Evolutionary conservation across 2,888 invertebrate species (phyloP).

Genomic region (Anodontia alba): DNA sequence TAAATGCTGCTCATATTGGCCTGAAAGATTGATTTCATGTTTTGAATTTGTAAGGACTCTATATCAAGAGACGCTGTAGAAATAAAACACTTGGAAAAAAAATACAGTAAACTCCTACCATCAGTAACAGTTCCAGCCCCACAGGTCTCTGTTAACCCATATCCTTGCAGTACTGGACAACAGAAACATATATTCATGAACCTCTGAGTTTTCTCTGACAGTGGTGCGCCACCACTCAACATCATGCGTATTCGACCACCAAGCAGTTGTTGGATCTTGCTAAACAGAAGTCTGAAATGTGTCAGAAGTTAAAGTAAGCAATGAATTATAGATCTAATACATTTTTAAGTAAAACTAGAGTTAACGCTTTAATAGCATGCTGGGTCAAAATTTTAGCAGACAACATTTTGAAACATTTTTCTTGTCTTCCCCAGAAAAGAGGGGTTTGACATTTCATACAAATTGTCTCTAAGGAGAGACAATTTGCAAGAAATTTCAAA

Average conservation of each 20-base stretch:
- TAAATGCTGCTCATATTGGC: no score
- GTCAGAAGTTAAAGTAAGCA: background rate
- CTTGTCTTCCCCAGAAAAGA: no score
- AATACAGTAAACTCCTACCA: constrained; percentile 70
- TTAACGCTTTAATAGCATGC: background rate
- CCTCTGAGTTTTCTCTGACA: constrained; percentile 97
- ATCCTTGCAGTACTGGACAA: constrained; percentile 95
- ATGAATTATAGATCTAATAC: background rate
- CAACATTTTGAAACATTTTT: no score
- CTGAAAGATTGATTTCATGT: no score
- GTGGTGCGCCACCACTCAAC: constrained; percentile 97
- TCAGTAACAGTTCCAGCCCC: constrained; percentile 91
- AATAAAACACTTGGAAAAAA: no score
- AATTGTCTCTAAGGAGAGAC: no score
- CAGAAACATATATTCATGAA: constrained; percentile 97
- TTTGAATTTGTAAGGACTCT: no score
- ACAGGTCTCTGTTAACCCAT: constrained; percentile 98
- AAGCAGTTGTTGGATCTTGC: constrained; percentile 88
- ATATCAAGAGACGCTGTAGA: no score
- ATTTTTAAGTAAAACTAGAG: background rate
- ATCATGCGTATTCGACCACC: constrained; percentile 96
- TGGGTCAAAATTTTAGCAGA: no score
- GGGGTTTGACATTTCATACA: no score
- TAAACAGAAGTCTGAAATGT: constrained; percentile 87
- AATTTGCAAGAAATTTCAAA: no score